Percentiles rank a stretch among this genome's conserved stretches.
Conservation (phyloP, 2,113 vertebrate species). For the Triplophysa siluroides region DNA sequence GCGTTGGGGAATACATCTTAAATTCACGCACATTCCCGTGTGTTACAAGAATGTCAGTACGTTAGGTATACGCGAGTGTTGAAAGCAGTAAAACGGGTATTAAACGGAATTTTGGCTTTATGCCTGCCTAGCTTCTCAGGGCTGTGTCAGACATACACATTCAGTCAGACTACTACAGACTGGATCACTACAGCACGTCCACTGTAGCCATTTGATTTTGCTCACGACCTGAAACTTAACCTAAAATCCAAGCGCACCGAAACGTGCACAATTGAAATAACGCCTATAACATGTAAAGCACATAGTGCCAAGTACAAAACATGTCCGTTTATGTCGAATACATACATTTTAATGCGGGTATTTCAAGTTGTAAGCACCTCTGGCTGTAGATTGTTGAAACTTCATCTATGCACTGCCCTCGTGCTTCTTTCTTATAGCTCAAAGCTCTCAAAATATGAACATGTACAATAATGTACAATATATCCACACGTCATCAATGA, state of each 20-base stretch:
- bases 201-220: constrained; percentile 59
- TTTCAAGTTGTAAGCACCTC: constrained; percentile 5
- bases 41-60: not conserved
- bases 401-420: not conserved
- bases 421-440: not conserved
- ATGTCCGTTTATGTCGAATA: not conserved
- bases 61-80: not conserved
- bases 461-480: not conserved
- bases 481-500: not conserved
- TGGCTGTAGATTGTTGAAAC: not conserved
- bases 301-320: constrained; percentile 60
- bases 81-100: not conserved
- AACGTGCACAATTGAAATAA: constrained; percentile 5
- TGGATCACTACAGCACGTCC: constrained; percentile 37
- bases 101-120: not conserved
- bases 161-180: constrained; percentile 25
- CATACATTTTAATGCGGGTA: constrained; percentile 29
- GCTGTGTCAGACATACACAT: not conserved
- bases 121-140: not conserved
- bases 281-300: constrained; percentile 43
- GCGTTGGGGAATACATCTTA: constrained; percentile 17
- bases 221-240: constrained; percentile 59
- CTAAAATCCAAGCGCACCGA: constrained; percentile 46
- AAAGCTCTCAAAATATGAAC: not conserved
- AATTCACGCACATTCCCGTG: not conserved